Evolutionary conservation across 2,113 vertebrate species (phyloP).

Genomic region (Psephotus haematonotus): DNA sequence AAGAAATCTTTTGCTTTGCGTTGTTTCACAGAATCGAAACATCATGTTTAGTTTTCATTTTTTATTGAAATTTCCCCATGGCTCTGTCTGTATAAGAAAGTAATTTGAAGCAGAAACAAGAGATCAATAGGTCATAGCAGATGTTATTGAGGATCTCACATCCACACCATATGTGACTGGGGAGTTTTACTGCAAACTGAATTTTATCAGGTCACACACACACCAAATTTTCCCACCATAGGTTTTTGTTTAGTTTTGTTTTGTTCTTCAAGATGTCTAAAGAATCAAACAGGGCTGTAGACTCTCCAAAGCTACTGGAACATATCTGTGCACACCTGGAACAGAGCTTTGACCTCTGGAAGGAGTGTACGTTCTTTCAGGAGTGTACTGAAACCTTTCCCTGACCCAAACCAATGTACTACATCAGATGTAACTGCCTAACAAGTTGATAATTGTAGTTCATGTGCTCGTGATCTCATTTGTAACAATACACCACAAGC

Average conservation of each 20-base stretch:
- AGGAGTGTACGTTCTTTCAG: not conserved
- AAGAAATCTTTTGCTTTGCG: not conserved
- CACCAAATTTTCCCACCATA: fast-evolving
- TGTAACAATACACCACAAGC: not conserved
- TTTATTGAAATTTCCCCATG: not conserved
- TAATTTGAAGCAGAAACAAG: not conserved
- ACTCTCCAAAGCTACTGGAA: not conserved
- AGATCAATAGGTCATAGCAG: not conserved
- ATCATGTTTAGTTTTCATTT: not conserved
- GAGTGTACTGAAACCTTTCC: not conserved
- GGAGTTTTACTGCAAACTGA: not conserved
- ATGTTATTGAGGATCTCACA: not conserved
- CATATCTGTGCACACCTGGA: not conserved
- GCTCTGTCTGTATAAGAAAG: not conserved
- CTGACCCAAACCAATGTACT: not conserved
- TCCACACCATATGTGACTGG: not conserved
- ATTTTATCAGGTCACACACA: not conserved
- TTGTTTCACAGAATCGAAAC: not conserved
- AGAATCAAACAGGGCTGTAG: not conserved
- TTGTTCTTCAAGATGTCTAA: not conserved
- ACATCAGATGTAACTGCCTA: not conserved
- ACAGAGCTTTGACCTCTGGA: not conserved
- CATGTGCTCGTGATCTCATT: not conserved
- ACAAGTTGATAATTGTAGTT: not conserved
- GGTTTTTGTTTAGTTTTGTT: not conserved